Conservation (phyloP, 2,888 invertebrate species). For the Alloplasta piceator region DNA sequence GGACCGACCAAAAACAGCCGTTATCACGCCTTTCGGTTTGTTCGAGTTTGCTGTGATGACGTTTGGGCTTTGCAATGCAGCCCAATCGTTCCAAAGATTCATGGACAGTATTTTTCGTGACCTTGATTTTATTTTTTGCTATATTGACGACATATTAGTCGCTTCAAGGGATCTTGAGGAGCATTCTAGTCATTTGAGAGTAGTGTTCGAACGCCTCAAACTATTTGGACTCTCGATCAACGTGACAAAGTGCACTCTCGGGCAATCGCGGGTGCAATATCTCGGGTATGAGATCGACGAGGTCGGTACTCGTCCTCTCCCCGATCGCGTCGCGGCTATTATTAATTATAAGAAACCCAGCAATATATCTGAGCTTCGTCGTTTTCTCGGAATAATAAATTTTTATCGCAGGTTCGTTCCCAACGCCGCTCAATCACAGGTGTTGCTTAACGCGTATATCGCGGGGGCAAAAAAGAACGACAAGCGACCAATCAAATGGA, state of each 20-base stretch:
- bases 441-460: not conserved
- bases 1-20: slow-evolving; percentile 73
- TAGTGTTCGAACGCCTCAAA: slow-evolving; percentile 8
- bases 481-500: slow-evolving; percentile 12
- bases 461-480: too few relatives aligned
- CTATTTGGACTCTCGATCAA: slow-evolving; percentile 7
- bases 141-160: slow-evolving; percentile 66
- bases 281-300: not conserved
- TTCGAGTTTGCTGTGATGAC: slow-evolving; percentile 76
- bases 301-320: not conserved
- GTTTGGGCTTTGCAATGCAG: too few relatives aligned
- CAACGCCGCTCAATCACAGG: not conserved
- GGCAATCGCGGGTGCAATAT: not conserved
- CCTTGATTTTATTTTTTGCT: slow-evolving; percentile 70
- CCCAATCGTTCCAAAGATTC: slow-evolving; percentile 75
- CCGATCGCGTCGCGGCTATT: not conserved
- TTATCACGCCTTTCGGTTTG: too few relatives aligned
- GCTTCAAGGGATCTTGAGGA: slow-evolving; percentile 11
- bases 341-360: slow-evolving; percentile 1
- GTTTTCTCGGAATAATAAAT: not conserved
- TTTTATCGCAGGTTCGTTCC: slow-evolving; percentile 13
- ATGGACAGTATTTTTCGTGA: slow-evolving; percentile 69
- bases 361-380: not conserved
- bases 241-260: not conserved
- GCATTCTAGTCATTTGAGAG: slow-evolving; percentile 16